These are phyloP conservation scores for Montipora foliosa DNA, from an alignment of 64 coral and sea anemone genomes.

Conservation along the genomic window DNA sequence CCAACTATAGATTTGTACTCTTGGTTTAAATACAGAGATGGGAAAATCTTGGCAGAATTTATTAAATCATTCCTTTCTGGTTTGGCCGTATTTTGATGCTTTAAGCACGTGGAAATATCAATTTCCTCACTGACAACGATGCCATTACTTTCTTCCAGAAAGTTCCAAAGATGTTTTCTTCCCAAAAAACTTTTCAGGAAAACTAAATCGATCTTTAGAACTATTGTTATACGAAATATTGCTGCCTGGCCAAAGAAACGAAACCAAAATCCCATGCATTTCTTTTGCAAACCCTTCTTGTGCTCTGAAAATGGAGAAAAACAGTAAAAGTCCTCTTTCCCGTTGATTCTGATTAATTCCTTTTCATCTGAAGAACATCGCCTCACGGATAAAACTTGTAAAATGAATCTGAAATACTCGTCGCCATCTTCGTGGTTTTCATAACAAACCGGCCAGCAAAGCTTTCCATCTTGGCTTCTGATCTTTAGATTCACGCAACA, in stretches of 20 bases:
- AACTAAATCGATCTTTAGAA: conserved; percentile 68
- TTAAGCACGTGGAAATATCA: conserved; percentile 38
- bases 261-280: conserved; percentile 93
- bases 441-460: conserved; percentile 75
- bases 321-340: conserved; percentile 45
- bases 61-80: background rate
- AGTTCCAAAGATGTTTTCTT: background rate
- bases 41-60: conserved; percentile 43
- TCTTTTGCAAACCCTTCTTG: conserved; percentile 34
- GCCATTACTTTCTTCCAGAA: conserved; percentile 3
- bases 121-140: conserved; percentile 60
- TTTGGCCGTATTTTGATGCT: background rate
- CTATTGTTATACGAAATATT: conserved; percentile 75
- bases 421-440: conserved; percentile 74
- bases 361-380: conserved; percentile 50
- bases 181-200: conserved; percentile 8
- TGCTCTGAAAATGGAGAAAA: conserved; percentile 75
- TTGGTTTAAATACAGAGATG: conserved; percentile 72
- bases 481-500: conserved; percentile 79
- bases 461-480: conserved; percentile 62
- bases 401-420: conserved; percentile 59
- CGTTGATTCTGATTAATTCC: conserved; percentile 4
- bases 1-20: conserved; percentile 67
- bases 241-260: conserved; percentile 79
- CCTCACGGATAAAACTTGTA: conserved; percentile 69